phyloP scores from a whole-genome alignment of 2,888 invertebrate species.

The Lagria hirta region DNA sequence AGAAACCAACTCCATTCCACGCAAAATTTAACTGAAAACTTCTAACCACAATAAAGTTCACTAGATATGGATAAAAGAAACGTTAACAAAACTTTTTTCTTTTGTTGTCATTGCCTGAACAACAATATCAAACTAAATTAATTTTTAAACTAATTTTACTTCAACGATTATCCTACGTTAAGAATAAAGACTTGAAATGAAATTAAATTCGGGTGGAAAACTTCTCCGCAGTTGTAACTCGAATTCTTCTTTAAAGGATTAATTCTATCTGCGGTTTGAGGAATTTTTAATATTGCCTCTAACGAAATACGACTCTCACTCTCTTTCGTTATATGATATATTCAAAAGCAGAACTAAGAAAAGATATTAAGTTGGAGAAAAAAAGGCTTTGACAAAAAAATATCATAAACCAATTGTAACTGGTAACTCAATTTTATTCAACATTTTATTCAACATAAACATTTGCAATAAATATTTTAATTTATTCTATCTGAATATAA shows the following conservation, averaged over 20 bases:
- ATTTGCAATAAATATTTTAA: too few relatives aligned
- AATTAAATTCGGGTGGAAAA: conserved; percentile 42
- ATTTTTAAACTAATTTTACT: conserved; percentile 47
- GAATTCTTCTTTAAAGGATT: conserved; percentile 31
- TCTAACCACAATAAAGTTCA: conserved; percentile 17
- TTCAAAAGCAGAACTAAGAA: neutral
- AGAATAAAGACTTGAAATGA: conserved; percentile 42
- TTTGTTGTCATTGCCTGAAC: conserved; percentile 25
- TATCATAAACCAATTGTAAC: too few relatives aligned
- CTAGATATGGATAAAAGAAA: conserved; percentile 17
- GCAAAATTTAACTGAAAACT: conserved; percentile 20
- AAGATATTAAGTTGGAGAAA: too few relatives aligned
- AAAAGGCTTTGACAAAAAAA: too few relatives aligned
- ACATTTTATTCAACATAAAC: too few relatives aligned
- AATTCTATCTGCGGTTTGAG: conserved; percentile 34
- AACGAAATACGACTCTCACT: conserved; percentile 11
- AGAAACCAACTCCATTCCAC: conserved; percentile 19
- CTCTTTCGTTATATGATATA: conserved; percentile 7
- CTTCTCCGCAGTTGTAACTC: conserved; percentile 32
- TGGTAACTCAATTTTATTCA: too few relatives aligned
- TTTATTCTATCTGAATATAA: too few relatives aligned
- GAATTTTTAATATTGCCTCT: conserved; percentile 38
- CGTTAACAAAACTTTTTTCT: conserved; percentile 11
- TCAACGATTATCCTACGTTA: conserved; percentile 47
- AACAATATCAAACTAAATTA: conserved; percentile 43